Base-by-base conservation (phyloP, 1,140 invertebrate genomes). In the Triops longicaudatus region DNA sequence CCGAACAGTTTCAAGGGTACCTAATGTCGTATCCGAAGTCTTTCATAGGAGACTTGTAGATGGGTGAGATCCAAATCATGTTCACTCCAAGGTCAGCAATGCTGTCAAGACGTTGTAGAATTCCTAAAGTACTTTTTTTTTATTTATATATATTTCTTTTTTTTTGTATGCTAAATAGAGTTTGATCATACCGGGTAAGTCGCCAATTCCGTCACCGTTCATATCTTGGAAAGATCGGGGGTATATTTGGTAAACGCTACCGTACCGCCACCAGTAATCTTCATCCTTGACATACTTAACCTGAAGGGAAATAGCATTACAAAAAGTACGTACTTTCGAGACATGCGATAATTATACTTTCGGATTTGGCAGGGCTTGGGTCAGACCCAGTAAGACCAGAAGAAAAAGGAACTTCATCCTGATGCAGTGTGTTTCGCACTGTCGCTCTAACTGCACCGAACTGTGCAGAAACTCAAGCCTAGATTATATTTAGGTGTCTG, bases 201-300 rank as follows among this genome's bases (percentile, higher is more conserved):
- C 92, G 4, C 92, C 92, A 27, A 90, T 82, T 37, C 92, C 92
- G 82, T 93, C 90, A 1, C 88, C 90, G 81, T 93, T 86, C 74
- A 87, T 88, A 81, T 95, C 93, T 80, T 90, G 89, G 82, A 93
- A 95, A 3, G 92, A 93, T 74, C 91, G 84, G 0, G 91, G 90
- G 82, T 93, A 92, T 71, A 94, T 88, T 83, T 94, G 91, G 82
- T 95, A 95, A 27, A 93, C 85, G 5, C 89, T 82, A 1, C 87
- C 88, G 37, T 86, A 87, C 79, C 92, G 85, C 89, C 91, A 94
- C 93, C 93, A 95, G 80, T 4, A 37, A 7, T 37, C 31, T 37
- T 37, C 31, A 37, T 89, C 72, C 17, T n/a, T 63, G 0, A 7
- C 50, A 63, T 63, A 6, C 6, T 63, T 63, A 63, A 14, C 50